phyloP scores from a whole-genome alignment of 2,888 invertebrate genomes.

The Mantis religiosa region DNA sequence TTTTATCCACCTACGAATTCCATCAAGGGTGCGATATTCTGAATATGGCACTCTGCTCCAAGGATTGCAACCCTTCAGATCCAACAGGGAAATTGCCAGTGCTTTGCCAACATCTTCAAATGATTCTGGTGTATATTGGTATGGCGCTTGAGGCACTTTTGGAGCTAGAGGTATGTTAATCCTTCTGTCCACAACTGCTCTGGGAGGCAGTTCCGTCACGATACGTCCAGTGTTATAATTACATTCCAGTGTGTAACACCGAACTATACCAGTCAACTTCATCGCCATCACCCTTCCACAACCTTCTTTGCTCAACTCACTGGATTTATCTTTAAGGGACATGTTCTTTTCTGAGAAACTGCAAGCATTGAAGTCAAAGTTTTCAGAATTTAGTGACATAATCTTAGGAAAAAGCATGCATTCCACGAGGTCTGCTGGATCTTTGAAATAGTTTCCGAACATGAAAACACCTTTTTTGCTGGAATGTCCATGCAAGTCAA shows the following conservation, averaged over 20 bases:
- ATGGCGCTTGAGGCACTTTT: not conserved
- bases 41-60: not conserved
- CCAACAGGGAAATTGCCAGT: not conserved
- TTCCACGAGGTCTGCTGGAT: constrained; percentile 71
- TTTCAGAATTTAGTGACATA: constrained; percentile 83
- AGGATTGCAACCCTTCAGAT: not conserved
- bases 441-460: constrained; percentile 89
- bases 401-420: constrained; percentile 84
- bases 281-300: not conserved
- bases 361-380: constrained; percentile 88
- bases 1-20: not conserved
- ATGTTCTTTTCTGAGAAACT: constrained; percentile 90
- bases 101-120: not conserved
- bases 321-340: constrained; percentile 53
- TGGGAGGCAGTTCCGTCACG: not conserved
- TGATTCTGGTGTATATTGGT: not conserved
- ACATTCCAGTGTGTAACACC: not conserved
- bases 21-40: not conserved
- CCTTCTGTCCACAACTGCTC: not conserved
- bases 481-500: constrained; percentile 89
- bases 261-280: not conserved
- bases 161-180: not conserved
- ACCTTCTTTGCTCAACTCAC: not conserved
- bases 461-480: constrained; percentile 90
- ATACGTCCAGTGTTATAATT: not conserved